Percentiles rank a stretch among this genome's conserved stretches.
phyloP scores from a whole-genome alignment of 2,113 vertebrate genomes.

The Syngnathoides biaculeatus region DNA sequence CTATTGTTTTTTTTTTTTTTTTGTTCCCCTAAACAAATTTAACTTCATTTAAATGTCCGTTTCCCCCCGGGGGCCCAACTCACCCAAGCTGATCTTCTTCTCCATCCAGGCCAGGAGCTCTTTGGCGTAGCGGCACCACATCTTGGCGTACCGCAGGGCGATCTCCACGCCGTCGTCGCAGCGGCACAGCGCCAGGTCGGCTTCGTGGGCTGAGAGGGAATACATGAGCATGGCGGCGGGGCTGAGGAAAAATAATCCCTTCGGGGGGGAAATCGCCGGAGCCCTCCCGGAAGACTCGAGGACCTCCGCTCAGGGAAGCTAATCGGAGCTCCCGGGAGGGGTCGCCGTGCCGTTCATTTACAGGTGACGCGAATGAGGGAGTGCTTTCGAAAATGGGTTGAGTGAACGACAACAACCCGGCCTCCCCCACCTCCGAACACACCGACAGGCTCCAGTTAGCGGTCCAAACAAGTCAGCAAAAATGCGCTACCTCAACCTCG shows the following conservation, averaged over 20 bases:
- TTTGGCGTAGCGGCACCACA: slow-evolving; percentile 90
- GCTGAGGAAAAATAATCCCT: neutral
- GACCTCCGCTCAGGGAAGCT: neutral
- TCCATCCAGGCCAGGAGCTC: slow-evolving; percentile 88
- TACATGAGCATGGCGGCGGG: slow-evolving; percentile 64
- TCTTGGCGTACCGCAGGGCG: slow-evolving; percentile 84
- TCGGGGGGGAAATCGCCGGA: neutral
- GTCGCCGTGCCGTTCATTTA: slow-evolving; percentile 3
- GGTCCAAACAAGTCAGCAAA: neutral
- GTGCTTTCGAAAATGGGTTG: neutral
- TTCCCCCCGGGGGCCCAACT: slow-evolving; percentile 26
- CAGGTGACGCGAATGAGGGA: slow-evolving; percentile 6
- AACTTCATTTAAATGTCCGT: neutral
- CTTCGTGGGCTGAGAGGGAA: slow-evolving; percentile 78
- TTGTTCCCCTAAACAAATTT: neutral
- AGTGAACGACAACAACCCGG: neutral
- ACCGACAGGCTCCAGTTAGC: too few species aligned
- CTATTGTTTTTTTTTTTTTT: too few species aligned
- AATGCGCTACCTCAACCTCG: neutral
- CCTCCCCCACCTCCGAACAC: too few species aligned
- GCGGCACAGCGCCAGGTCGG: slow-evolving; percentile 79
- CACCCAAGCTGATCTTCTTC: slow-evolving; percentile 83
- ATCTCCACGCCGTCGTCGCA: slow-evolving; percentile 83
- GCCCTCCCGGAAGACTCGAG: neutral
- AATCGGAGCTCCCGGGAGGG: slow-evolving; percentile 13